phyloP scores from a whole-genome alignment of 2,888 invertebrate species.

The Caprella mutica region DNA sequence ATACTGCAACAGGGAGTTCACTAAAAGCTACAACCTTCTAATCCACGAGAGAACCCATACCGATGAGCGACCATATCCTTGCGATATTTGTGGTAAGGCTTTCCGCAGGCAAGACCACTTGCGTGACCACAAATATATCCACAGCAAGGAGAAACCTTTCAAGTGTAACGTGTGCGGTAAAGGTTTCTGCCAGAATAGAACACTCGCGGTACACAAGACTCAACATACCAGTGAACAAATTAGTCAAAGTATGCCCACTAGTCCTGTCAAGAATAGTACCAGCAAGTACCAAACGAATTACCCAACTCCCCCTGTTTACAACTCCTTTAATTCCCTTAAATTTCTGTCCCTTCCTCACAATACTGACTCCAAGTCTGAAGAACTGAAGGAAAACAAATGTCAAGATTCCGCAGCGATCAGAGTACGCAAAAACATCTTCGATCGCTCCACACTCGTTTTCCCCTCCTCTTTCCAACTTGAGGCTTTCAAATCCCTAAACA shows the following conservation, averaged over 20 bases:
- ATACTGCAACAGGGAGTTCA: conserved; percentile 46
- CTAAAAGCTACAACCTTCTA: conserved; percentile 48
- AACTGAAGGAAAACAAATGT: background rate
- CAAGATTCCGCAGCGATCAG: background rate
- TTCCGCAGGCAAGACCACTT: conserved; percentile 46
- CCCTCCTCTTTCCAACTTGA: conserved; percentile 4
- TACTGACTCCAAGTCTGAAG: background rate
- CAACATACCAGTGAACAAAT: conserved; percentile 32
- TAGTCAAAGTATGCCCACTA: background rate
- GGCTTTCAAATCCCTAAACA: background rate
- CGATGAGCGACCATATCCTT: conserved; percentile 47
- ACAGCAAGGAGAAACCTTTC: conserved; percentile 94
- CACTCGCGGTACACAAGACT: conserved; percentile 31
- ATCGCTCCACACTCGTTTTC: no score
- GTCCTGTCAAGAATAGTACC: background rate
- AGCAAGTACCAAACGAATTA: background rate
- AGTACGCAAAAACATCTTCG: background rate
- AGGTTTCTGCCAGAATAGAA: conserved; percentile 33
- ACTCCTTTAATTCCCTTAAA: no score
- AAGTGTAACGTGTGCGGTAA: conserved; percentile 51
- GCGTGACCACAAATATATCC: conserved; percentile 57
- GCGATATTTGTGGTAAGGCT: conserved; percentile 47
- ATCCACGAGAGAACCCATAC: conserved; percentile 49
- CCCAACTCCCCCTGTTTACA: no score
- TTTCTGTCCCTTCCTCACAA: background rate